Evolutionary conservation across 2,113 vertebrate species (phyloP).

Genomic region (Ictalurus furcatus): DNA sequence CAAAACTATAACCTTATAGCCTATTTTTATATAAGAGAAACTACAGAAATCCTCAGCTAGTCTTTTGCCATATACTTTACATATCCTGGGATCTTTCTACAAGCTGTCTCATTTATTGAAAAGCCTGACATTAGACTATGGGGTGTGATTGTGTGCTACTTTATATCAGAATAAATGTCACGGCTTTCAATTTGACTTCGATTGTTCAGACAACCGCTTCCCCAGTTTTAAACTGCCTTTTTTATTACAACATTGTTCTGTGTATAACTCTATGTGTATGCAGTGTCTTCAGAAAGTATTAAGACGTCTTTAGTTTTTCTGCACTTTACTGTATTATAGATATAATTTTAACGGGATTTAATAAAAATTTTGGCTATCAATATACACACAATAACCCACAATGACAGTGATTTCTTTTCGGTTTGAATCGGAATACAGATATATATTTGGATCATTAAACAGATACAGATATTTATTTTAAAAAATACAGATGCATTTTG

Average conservation of each 20-base stretch:
- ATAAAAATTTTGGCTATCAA: not conserved
- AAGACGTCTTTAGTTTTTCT: not conserved
- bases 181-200: not conserved
- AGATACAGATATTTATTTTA: not conserved
- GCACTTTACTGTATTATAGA: not conserved
- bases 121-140: not conserved
- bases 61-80: not conserved
- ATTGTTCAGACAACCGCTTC: not conserved
- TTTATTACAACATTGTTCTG: not conserved
- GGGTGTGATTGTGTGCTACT: not conserved
- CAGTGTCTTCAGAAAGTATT: not conserved
- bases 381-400: not conserved
- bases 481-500: not conserved
- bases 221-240: not conserved
- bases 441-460: not conserved
- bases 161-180: not conserved
- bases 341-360: not conserved
- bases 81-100: not conserved
- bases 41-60: not conserved
- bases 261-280: not conserved
- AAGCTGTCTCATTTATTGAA: slow-evolving; percentile 15
- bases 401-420: not conserved
- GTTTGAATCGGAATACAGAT: too few species aligned
- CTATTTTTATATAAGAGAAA: not conserved
- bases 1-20: not conserved